phyloP scores from a whole-genome alignment of 2,797 vertebrate genomes.

The Morelia viridis region DNA sequence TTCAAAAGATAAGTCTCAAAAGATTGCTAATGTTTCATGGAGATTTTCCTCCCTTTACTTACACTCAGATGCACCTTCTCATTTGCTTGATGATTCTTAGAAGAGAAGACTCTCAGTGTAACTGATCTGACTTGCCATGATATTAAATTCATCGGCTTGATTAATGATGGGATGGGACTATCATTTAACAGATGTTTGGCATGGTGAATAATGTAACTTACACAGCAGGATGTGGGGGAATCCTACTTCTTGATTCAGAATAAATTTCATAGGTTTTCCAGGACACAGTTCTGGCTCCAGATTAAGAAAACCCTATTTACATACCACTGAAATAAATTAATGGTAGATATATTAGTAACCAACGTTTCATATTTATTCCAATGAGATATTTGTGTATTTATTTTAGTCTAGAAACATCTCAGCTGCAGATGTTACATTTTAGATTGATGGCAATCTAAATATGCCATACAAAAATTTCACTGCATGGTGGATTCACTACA shows the following conservation, averaged over 20 bases:
- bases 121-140: not conserved
- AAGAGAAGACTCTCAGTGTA: not conserved
- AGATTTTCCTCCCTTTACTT: conserved; percentile 5
- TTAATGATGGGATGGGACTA: not conserved
- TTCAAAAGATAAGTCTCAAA: conserved; percentile 9
- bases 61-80: not conserved
- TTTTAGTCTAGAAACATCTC: not conserved
- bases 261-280: not conserved
- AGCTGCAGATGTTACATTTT: not conserved
- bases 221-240: not conserved
- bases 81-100: not conserved
- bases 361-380: not conserved
- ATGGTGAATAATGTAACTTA: not conserved
- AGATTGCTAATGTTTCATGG: conserved; percentile 16
- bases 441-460: not conserved
- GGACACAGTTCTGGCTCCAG: not conserved
- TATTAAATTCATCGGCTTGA: fast-evolving
- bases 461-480: not conserved
- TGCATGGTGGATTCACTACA: not conserved
- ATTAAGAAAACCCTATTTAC: not conserved
- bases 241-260: not conserved
- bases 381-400: not conserved
- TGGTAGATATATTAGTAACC: not conserved
- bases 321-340: not conserved
- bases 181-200: not conserved